Conservation (phyloP, 2,888 invertebrate species). For the Luperina nickerlii region DNA sequence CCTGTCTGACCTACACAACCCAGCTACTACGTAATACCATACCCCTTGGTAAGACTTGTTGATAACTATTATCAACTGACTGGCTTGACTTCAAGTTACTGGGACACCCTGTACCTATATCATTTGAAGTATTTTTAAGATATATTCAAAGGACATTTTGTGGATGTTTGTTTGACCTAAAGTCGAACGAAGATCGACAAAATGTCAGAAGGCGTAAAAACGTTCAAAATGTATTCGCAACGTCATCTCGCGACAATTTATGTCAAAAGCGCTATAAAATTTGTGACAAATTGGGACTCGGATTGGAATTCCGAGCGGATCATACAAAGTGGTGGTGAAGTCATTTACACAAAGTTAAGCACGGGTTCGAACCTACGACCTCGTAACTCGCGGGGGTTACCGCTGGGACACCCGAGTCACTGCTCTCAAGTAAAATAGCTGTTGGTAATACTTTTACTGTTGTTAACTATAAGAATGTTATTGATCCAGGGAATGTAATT, state of each 20-base stretch:
- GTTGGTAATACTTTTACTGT: not conserved
- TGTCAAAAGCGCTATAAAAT: too few species aligned
- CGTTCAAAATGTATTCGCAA: too few species aligned
- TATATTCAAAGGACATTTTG: not conserved
- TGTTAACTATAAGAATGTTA: not conserved
- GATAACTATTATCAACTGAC: too few species aligned
- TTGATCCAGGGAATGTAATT: not conserved
- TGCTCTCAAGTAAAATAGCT: not conserved
- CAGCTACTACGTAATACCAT: too few species aligned
- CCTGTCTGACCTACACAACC: too few species aligned
- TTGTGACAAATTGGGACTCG: too few species aligned
- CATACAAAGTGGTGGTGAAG: not conserved
- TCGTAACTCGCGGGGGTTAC: not conserved
- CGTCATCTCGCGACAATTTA: too few species aligned
- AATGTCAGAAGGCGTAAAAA: not conserved
- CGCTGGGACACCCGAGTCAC: not conserved
- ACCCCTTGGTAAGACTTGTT: too few species aligned
- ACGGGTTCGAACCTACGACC: not conserved
- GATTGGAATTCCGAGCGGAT: too few species aligned
- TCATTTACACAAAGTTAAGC: not conserved
- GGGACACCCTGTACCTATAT: too few species aligned
- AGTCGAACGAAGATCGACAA: not conserved
- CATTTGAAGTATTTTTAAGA: not conserved
- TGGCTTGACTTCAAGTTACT: too few species aligned
- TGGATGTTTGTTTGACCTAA: not conserved